Base-by-base conservation (phyloP, 2,797 vertebrate species). In the Hydrophis major region DNA sequence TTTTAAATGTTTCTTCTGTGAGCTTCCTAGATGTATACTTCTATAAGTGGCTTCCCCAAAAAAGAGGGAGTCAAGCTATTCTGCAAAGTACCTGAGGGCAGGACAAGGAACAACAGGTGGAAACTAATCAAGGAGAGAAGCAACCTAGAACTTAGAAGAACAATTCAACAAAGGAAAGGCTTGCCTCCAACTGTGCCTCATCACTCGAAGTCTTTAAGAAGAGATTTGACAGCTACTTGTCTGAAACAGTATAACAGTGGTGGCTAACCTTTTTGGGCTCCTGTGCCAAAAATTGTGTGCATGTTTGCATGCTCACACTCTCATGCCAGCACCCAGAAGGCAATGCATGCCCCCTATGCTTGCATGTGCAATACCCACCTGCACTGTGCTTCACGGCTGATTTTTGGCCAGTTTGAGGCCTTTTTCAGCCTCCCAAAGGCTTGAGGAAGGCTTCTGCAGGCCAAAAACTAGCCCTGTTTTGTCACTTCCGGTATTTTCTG, bases 1-100 rank as follows among this genome's bases (percentile, higher is more conserved):
- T 32, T 95, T 92, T 92, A 94, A 95, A 95, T 90, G 90, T 93
- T 95, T 89, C 92, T 94, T 94, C 93, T 94, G 86, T 59, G 7
- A 53, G 92, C 90, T 95, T 92, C 1, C 0, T 86, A 93, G 90
- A 78, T 86, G 18, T 55, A 89, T 18, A 47, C 20, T 37, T 83
- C 37, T 20, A 47, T 83, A 83, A 12, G 42, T 18, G n/a, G 5
- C 14, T 18, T 2, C 66, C 66, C 3, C 66, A 7, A 3, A 74
- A 6, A 74, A 32, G 6, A 37, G 0, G 0, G 66, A 2, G 14
- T 3, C n/a, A 74, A 74, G 7, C 66, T 37, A 8, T 37, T 3
- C 6, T 74, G n/a, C 66, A 8, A 74, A 74, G n/a, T 1, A 18
- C n/a, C n/a, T 18, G n/a, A 74, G 16, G 14, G n/a, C 66, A 32